A percentile compares a stretch with the other conserved stretches of the same genome.
These are phyloP conservation scores for Pseudorhiza aurosa DNA, from an alignment of 30 jellyfish, hydroid and myxozoan genomes.

Conservation along the genomic window DNA sequence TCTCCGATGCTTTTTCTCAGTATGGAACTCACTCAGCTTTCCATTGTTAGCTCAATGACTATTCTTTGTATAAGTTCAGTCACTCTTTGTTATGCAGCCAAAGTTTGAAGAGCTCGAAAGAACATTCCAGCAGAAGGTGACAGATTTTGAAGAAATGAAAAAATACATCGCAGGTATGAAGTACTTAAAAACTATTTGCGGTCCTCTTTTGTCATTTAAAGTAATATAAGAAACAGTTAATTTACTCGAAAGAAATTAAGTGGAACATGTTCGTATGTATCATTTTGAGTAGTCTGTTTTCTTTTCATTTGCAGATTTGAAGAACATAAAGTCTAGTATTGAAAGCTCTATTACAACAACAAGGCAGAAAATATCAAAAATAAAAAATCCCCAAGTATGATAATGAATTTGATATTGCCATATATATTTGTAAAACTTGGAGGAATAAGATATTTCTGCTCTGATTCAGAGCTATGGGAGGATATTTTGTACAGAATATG, in stretches of 20 bases:
- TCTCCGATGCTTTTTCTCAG: too few relatives aligned
- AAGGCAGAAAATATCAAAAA: constrained; percentile 21
- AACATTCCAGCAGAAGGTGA: constrained; percentile 33
- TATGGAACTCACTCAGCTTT: too few relatives aligned
- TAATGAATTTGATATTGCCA: not conserved
- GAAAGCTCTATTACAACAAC: constrained; percentile 38
- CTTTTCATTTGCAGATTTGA: constrained; percentile 33
- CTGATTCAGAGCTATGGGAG: too few relatives aligned
- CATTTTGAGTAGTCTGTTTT: not conserved
- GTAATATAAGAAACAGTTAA: too few relatives aligned
- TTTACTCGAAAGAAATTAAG: too few relatives aligned
- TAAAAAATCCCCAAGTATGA: constrained; percentile 71
- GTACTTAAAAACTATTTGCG: too few relatives aligned
- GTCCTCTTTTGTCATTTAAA: too few relatives aligned
- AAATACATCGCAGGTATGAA: constrained; percentile 69
- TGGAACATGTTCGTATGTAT: too few relatives aligned
- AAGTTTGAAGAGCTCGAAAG: constrained; percentile 59
- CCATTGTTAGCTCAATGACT: too few relatives aligned
- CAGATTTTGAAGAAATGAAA: constrained; percentile 75
- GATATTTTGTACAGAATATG: too few relatives aligned
- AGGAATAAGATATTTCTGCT: not conserved
- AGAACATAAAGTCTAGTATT: constrained; percentile 39
- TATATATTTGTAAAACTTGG: not conserved
- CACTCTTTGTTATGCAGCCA: constrained; percentile 36
- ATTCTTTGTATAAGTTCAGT: too few relatives aligned